Evolutionary conservation across 2,888 invertebrate genomes (phyloP), one percentile per base, ranked within the genome.

Genomic region (Lissocephala sabroskyi): DNA sequence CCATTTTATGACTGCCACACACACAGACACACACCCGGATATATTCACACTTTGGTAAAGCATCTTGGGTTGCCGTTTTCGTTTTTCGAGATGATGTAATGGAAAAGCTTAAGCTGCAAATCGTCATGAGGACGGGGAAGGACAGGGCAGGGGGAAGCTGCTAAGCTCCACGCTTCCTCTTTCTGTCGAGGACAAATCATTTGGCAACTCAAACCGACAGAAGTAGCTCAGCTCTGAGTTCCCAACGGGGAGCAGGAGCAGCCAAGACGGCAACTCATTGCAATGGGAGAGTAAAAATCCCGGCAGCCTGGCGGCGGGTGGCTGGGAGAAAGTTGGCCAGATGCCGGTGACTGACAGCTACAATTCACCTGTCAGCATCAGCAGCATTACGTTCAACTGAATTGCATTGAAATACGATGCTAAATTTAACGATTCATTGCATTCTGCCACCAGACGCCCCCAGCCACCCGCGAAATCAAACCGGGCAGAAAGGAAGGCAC

Each of bases 351-450:
- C 68, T 68, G 68, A 75, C 73, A 73, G 73, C 63, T 62, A 63
- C 67, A 75, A 75, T 75, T 75, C 71, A 71, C 71, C 71, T 71
- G 71, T 71, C 71, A 71, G 73, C 67, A 66, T 54, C 63, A 65
- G 41, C 52, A 60, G 51, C 44, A 58, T 64, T 71, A 54, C 61
- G 65, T 65, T 59, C 52, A 50, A 59, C 59, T 59, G 59, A 64
- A 75, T 71, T 65, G 68, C 74, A 73, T 76, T 76, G 64, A 73
- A 73, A 76, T 73, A 54, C 73, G 71, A 71, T 75, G 76, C 76
- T 71, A 75, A 70, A 75, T 75, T 71, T 71, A 71, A 75, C 70
- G 70, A 75, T 71, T 71, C 76, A 71, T 75, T 71, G 73, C 75
- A 75, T 74, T 74, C 63, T 46, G 62, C 58, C 56, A 68, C 39